These are phyloP conservation scores for Yponomeuta cagnagella DNA, from an alignment of 2,888 invertebrate species.

Conservation along the genomic window DNA sequence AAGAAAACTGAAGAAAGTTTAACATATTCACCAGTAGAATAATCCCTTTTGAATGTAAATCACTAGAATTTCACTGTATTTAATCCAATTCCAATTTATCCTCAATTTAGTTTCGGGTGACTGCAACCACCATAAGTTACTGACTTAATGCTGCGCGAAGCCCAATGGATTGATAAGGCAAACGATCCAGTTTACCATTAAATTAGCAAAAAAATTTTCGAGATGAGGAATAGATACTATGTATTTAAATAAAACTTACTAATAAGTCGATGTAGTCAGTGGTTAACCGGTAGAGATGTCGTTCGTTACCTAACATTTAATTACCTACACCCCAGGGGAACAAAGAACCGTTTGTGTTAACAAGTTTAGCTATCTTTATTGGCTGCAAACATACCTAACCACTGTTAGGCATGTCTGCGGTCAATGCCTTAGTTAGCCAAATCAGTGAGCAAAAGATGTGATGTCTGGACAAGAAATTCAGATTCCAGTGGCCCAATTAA, in stretches of 20 bases:
- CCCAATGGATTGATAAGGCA: background rate
- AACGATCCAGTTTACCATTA: constrained; percentile 39
- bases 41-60: no score
- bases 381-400: no score
- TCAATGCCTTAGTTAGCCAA: no score
- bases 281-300: constrained; percentile 69
- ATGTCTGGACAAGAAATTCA: no score
- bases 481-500: no score
- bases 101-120: background rate
- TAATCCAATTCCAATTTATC: background rate
- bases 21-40: no score
- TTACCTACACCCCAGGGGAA: constrained; percentile 19
- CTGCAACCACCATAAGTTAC: background rate
- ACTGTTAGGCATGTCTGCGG: no score
- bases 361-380: no score
- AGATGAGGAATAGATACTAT: constrained; percentile 57
- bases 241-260: constrained; percentile 51
- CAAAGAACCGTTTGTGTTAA: background rate
- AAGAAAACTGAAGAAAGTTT: no score
- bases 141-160: background rate
- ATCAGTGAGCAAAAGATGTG: no score
- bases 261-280: constrained; percentile 70
- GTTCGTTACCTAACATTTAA: constrained; percentile 60
- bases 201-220: constrained; percentile 39
- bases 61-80: no score